A percentile compares a stretch with the other conserved stretches of the same genome.
These are phyloP conservation scores for Eurois occulta DNA, from an alignment of 2,888 invertebrate species.

Conservation along the genomic window DNA sequence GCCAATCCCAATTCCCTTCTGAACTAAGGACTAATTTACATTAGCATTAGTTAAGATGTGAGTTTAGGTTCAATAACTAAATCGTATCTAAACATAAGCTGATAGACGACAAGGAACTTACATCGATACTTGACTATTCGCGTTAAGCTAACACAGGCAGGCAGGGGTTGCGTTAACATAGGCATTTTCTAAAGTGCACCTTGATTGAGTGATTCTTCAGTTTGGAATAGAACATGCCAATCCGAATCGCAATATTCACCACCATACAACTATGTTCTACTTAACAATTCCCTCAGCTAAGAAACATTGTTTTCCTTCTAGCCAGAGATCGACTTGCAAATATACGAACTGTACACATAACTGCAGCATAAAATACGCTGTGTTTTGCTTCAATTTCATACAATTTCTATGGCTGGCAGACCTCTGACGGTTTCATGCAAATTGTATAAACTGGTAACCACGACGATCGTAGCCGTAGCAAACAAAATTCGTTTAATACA, in stretches of 20 bases:
- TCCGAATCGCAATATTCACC: background rate
- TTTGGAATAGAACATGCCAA: background rate
- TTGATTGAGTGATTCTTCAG: no score
- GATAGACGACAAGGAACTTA: background rate
- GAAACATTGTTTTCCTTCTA: constrained; percentile 35
- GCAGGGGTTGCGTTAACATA: no score
- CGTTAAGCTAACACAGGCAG: no score
- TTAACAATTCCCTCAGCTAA: background rate
- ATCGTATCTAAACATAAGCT: background rate
- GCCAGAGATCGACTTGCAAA: constrained; percentile 47
- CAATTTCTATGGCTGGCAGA: constrained; percentile 31
- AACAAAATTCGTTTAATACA: constrained; percentile 42
- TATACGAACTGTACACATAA: constrained; percentile 17
- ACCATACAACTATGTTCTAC: background rate
- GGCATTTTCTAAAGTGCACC: background rate
- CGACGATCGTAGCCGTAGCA: constrained; percentile 21
- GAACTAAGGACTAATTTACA: background rate
- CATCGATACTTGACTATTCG: background rate
- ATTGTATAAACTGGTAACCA: constrained; percentile 50
- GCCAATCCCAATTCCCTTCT: background rate
- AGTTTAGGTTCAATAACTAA: background rate
- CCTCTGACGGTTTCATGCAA: constrained; percentile 48
- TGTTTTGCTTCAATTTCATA: constrained; percentile 56
- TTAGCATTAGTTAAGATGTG: background rate
- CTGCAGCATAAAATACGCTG: constrained; percentile 31